Conservation (phyloP, 2,113 vertebrate species). For the Eidolon helvum region DNA sequence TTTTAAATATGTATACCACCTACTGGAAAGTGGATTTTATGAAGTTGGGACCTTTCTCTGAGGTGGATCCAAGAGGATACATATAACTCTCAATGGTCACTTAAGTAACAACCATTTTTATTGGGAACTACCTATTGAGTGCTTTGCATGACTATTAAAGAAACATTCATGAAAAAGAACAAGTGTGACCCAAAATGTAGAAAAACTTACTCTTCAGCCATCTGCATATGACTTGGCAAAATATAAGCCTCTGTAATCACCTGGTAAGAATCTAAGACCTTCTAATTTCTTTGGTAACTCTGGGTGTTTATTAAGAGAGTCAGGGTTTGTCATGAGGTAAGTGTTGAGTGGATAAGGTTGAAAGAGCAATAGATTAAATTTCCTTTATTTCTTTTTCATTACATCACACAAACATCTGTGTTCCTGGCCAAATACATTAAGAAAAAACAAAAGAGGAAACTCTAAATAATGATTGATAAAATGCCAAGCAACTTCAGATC, state of each 20-base stretch:
- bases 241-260: not conserved
- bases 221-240: not conserved
- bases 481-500: not conserved
- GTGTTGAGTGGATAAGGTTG: not conserved
- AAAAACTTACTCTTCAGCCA: not conserved
- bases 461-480: constrained; percentile 41
- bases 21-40: not conserved
- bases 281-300: not conserved
- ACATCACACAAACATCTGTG: not conserved
- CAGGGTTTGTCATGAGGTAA: not conserved
- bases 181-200: not conserved
- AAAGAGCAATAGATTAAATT: constrained; percentile 39
- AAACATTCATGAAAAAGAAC: not conserved
- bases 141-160: not conserved
- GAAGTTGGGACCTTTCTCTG: not conserved
- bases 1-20: not conserved
- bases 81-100: not conserved
- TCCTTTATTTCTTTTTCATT: constrained; percentile 44
- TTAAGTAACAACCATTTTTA: not conserved
- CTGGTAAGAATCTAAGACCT: not conserved
- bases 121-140: not conserved
- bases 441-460: constrained; percentile 29
- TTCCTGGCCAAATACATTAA: not conserved
- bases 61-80: not conserved
- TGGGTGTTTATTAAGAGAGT: constrained; percentile 23